phyloP scores from a whole-genome alignment of 1,140 invertebrate species.

The Ptiloglossa arizonensis region DNA sequence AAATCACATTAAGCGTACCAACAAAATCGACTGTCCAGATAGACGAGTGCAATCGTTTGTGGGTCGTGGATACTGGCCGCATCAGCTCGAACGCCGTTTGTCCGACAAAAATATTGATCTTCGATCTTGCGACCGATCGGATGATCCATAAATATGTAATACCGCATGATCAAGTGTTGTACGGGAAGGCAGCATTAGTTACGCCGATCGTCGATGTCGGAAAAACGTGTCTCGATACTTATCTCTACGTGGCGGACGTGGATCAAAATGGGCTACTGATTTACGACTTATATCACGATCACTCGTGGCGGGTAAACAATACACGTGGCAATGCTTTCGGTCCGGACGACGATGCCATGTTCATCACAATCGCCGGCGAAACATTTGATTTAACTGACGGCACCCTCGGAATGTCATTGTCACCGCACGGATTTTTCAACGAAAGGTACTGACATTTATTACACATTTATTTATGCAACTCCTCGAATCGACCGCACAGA shows the following conservation, averaged over 20 bases:
- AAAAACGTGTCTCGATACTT: slow-evolving; percentile 76
- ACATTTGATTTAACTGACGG: slow-evolving; percentile 78
- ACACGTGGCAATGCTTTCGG: slow-evolving; percentile 79
- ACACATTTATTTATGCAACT: background rate
- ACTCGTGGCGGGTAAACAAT: slow-evolving; percentile 79
- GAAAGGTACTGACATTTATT: slow-evolving; percentile 69
- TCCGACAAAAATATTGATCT: slow-evolving; percentile 83
- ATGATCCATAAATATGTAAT: slow-evolving; percentile 81
- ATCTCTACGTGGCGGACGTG: slow-evolving; percentile 80
- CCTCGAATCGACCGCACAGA: background rate
- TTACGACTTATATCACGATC: slow-evolving; percentile 72
- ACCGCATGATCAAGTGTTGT: slow-evolving; percentile 72
- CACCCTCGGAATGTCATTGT: slow-evolving; percentile 78
- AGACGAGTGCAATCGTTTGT: slow-evolving; percentile 84
- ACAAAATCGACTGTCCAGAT: slow-evolving; percentile 79
- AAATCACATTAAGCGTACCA: background rate
- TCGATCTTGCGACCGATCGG: slow-evolving; percentile 82
- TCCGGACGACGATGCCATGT: slow-evolving; percentile 73
- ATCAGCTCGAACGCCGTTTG: slow-evolving; percentile 78
- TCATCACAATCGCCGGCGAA: slow-evolving; percentile 78
- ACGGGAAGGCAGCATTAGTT: slow-evolving; percentile 74
- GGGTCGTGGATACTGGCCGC: slow-evolving; percentile 84
- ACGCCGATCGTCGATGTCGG: slow-evolving; percentile 79
- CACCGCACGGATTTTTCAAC: slow-evolving; percentile 76
- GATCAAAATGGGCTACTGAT: slow-evolving; percentile 77